These are phyloP conservation scores for Austrofundulus limnaeus DNA, from an alignment of 2,113 vertebrate species.

Conservation along the genomic window DNA sequence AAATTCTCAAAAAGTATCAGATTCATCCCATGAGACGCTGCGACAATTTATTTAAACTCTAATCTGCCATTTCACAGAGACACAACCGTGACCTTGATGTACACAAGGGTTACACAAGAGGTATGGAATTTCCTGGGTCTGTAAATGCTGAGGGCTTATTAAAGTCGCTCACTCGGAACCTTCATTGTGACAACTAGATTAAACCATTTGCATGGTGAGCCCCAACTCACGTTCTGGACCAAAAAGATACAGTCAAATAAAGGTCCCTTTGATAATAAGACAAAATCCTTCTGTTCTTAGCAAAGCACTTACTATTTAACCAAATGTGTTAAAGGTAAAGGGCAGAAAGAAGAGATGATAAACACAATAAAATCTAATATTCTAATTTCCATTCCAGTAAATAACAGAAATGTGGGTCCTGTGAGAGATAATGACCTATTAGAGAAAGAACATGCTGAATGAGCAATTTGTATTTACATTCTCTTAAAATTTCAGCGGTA, in stretches of 20 bases:
- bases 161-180: conserved; percentile 73
- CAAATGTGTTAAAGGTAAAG: conserved; percentile 34
- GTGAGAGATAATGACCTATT: conserved; percentile 60
- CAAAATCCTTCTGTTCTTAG: conserved; percentile 34
- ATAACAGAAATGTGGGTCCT: conserved; percentile 35
- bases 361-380: conserved; percentile 58
- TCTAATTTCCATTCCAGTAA: conserved; percentile 53
- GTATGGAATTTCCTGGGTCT: conserved; percentile 66
- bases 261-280: conserved; percentile 54
- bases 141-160: conserved; percentile 69
- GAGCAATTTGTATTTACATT: conserved; percentile 64
- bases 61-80: conserved; percentile 58
- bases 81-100: conserved; percentile 63
- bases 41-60: conserved; percentile 49
- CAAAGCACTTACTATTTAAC: conserved; percentile 17
- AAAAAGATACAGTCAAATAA: conserved; percentile 61
- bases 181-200: conserved; percentile 75
- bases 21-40: conserved; percentile 29
- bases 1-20: conserved; percentile 43
- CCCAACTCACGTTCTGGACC: conserved; percentile 53
- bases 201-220: conserved; percentile 70
- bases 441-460: conserved; percentile 64
- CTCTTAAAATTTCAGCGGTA: conserved; percentile 53
- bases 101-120: conserved; percentile 58
- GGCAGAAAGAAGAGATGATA: conserved; percentile 45